Evolutionary conservation across 1,140 invertebrate genomes (phyloP).

Genomic region (Hypothenemus hampei): DNA sequence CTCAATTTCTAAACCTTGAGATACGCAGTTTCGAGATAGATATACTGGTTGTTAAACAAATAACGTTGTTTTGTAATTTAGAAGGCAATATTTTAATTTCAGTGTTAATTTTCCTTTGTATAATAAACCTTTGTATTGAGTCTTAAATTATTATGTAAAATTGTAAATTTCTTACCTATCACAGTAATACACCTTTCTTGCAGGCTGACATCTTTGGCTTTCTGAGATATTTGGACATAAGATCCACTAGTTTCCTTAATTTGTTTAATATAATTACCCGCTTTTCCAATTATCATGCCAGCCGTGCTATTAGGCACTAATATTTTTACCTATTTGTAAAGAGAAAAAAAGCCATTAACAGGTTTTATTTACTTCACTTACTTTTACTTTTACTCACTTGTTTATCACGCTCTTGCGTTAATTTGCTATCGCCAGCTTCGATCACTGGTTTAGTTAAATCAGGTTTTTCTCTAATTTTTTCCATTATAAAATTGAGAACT

Average conservation of each 20-base stretch:
- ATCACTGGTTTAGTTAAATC: conserved; percentile 79
- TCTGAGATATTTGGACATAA: conserved; percentile 98
- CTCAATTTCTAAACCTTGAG: too few relatives aligned
- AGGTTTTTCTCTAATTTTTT: conserved; percentile 96
- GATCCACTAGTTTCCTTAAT: conserved; percentile 97
- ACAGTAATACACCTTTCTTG: conserved; percentile 97
- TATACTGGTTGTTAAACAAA: too few relatives aligned
- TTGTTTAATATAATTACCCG: conserved; percentile 95
- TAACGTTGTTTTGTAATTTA: too few relatives aligned
- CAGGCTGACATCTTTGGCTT: conserved; percentile 92
- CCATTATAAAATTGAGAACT: conserved; percentile 94
- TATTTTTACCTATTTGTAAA: conserved; percentile 78
- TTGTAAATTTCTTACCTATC: conserved; percentile 84
- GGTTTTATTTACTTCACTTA: too few relatives aligned
- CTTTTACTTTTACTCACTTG: conserved; percentile 55
- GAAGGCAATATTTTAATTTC: too few relatives aligned
- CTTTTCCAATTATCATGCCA: conserved; percentile 99
- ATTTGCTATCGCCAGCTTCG: conserved; percentile 64
- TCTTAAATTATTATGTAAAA: too few relatives aligned
- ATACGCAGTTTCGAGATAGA: too few relatives aligned
- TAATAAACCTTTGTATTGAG: too few relatives aligned
- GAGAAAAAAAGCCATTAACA: conserved; percentile 1
- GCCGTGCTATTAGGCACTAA: conserved; percentile 97
- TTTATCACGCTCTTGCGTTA: conserved; percentile 71
- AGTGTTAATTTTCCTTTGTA: too few relatives aligned